phyloP scores from a whole-genome alignment of 2,797 vertebrate genomes.

The Sparus aurata region DNA sequence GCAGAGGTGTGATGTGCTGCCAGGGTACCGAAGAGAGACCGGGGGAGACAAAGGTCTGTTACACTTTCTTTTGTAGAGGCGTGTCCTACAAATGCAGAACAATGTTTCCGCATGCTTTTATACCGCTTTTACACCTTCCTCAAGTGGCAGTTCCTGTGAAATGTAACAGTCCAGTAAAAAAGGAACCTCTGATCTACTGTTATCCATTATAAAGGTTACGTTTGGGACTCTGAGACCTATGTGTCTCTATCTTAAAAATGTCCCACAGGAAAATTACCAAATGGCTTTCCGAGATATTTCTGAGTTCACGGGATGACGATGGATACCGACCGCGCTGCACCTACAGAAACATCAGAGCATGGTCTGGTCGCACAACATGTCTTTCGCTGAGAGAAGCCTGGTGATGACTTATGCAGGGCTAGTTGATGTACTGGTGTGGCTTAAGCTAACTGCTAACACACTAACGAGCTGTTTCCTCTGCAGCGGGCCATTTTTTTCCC shows the following conservation, averaged over 20 bases:
- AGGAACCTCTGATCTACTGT: neutral
- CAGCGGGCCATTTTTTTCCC: no score
- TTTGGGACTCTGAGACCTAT: neutral
- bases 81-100: neutral
- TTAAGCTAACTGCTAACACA: neutral
- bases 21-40: constrained; percentile 37
- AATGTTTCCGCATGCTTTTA: neutral
- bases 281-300: neutral
- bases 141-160: neutral
- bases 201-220: neutral
- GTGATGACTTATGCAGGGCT: neutral
- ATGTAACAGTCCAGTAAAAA: neutral
- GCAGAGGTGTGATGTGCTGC: constrained; percentile 38
- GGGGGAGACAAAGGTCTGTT: constrained; percentile 3
- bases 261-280: neutral
- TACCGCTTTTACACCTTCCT: neutral
- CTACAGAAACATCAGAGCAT: neutral
- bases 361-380: neutral
- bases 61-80: constrained; percentile 1
- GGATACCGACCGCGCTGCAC: neutral
- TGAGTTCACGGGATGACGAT: neutral
- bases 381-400: neutral
- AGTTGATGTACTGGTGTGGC: neutral
- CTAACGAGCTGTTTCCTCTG: neutral
- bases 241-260: neutral